phyloP scores from a whole-genome alignment of 2,113 vertebrate genomes.

The Emydura subglobosa region DNA sequence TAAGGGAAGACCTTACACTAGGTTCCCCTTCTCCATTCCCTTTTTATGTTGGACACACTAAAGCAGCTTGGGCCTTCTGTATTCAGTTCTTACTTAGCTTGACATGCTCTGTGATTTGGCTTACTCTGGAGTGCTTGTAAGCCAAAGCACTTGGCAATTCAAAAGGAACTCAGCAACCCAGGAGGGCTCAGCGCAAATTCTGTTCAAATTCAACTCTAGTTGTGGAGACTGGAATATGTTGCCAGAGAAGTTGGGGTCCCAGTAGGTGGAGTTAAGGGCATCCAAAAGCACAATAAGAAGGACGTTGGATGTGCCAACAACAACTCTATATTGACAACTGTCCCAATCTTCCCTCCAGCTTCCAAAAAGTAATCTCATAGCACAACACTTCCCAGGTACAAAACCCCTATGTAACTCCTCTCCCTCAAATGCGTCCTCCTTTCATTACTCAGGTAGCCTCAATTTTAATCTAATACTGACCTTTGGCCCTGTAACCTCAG shows the following conservation, averaged over 20 bases:
- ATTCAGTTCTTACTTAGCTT: not conserved
- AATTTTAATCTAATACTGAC: conserved; percentile 11
- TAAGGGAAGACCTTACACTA: not conserved
- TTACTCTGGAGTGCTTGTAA: not conserved
- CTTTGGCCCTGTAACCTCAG: not conserved
- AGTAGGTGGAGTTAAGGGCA: not conserved
- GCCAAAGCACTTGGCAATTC: not conserved
- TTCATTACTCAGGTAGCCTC: not conserved
- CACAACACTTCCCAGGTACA: not conserved
- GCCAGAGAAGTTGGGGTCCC: not conserved
- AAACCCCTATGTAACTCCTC: not conserved
- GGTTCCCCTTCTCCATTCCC: not conserved
- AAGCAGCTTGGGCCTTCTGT: not conserved
- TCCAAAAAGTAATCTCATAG: not conserved
- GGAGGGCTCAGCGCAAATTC: conserved; percentile 26
- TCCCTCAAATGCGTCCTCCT: not conserved
- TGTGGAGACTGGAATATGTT: not conserved
- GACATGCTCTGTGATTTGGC: not conserved
- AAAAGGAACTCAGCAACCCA: conserved; percentile 2
- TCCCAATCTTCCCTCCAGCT: conserved; percentile 8
- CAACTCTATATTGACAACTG: not conserved
- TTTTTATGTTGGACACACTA: not conserved
- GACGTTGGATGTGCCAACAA: not conserved
- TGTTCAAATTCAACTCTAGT: not conserved
- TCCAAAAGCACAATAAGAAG: not conserved